A percentile compares a stretch with the other conserved stretches of the same genome.
These are phyloP conservation scores for Columba guinea DNA, from an alignment of 2,797 vertebrate species.

Conservation along the genomic window DNA sequence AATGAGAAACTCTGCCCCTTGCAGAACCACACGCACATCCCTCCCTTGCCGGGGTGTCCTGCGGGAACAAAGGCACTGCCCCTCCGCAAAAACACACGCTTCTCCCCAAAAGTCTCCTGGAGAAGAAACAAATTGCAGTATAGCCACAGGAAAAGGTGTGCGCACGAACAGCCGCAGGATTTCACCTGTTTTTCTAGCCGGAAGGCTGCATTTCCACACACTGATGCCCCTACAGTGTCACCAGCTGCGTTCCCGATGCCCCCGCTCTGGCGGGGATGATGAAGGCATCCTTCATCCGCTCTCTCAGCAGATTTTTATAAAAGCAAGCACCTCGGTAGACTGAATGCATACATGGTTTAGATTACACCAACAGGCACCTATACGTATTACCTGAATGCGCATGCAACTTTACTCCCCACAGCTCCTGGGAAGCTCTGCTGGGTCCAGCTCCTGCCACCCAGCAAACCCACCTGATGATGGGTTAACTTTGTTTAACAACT, in stretches of 20 bases:
- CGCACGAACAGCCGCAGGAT: neutral
- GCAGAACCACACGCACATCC: neutral
- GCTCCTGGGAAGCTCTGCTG: neutral
- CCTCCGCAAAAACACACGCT: neutral
- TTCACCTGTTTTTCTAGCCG: neutral
- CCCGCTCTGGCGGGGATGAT: neutral
- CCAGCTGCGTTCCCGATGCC: slow-evolving; percentile 36
- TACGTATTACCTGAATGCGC: fast-evolving
- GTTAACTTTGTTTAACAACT: neutral
- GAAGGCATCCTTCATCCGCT: slow-evolving; percentile 36
- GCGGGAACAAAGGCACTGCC: slow-evolving; percentile 16
- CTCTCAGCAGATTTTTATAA: slow-evolving; percentile 52
- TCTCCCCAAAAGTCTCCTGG: neutral
- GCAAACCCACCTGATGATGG: neutral
- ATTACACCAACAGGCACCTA: neutral
- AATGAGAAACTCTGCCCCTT: neutral
- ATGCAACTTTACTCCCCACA: neutral
- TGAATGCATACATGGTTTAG: fast-evolving
- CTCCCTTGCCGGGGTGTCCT: neutral
- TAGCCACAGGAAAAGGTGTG: fast-evolving
- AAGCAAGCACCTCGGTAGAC: neutral
- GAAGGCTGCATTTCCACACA: neutral
- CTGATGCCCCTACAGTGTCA: neutral
- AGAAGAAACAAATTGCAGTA: neutral
- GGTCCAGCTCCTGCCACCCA: neutral